These are phyloP conservation scores for Schrankia costaestrigalis DNA, from an alignment of 2,888 invertebrate species.

Conservation along the genomic window DNA sequence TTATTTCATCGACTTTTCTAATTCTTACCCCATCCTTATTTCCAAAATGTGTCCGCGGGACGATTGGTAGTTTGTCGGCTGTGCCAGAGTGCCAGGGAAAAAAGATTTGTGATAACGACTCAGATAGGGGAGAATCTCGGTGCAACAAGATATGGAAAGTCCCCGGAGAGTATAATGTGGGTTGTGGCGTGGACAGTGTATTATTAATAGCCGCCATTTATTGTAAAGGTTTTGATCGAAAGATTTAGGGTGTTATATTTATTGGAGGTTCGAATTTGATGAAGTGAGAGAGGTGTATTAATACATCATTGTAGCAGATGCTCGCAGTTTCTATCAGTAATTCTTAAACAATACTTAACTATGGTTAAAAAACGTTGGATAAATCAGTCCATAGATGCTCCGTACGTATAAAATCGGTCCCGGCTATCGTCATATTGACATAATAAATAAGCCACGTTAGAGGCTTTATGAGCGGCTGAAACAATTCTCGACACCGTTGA, in stretches of 20 bases:
- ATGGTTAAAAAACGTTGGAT: no score
- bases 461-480: no score
- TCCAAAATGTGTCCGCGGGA: constrained; percentile 19
- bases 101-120: constrained; percentile 37
- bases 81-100: constrained; percentile 24
- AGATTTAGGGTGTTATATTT: constrained; percentile 1
- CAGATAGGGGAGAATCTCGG: constrained; percentile 19
- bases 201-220: constrained; percentile 11
- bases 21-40: constrained; percentile 4
- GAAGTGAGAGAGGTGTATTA: neutral
- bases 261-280: neutral
- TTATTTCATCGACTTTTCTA: no score
- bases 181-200: constrained; percentile 9
- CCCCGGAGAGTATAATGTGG: constrained; percentile 8
- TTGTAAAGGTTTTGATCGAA: constrained; percentile 7
- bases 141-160: constrained; percentile 10
- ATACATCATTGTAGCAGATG: no score
- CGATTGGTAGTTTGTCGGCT: constrained; percentile 31
- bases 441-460: no score
- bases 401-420: no score
- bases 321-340: no score
- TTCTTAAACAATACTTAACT: no score
- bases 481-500: no score
- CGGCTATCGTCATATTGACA: no score
- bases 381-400: no score